Evolutionary conservation across 2,797 vertebrate genomes (phyloP).

Genomic region (Fundulus diaphanus): DNA sequence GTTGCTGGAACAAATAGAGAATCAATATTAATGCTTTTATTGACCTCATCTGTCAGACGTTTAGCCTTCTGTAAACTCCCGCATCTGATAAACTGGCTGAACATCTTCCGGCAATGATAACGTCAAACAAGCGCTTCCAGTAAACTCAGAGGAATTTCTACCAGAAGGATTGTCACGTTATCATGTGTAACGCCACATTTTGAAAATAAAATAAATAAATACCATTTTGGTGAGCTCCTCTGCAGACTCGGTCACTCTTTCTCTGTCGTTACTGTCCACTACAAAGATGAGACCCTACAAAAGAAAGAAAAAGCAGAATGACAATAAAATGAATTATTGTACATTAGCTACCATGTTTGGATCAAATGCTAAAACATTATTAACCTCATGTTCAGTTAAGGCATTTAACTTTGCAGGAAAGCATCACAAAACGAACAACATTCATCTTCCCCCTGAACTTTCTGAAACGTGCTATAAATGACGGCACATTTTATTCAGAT

Average conservation of each 20-base stretch:
- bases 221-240: constrained; percentile 94
- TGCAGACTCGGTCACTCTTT: constrained; percentile 87
- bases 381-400: background rate
- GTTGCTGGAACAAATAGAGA: background rate
- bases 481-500: background rate
- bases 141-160: background rate
- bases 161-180: background rate
- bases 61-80: background rate
- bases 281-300: constrained; percentile 92
- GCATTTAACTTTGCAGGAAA: background rate
- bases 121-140: background rate
- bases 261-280: constrained; percentile 93
- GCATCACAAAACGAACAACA: no score
- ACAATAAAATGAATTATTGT: background rate
- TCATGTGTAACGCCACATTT: background rate
- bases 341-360: background rate
- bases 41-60: background rate
- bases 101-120: background rate
- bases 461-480: background rate
- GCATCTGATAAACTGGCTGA: background rate
- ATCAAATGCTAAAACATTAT: background rate
- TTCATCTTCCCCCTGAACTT: background rate
- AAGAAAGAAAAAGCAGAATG: background rate
- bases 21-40: background rate
- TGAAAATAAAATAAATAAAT: constrained; percentile 49